Conservation (phyloP, 2,888 invertebrate species). For the Scrobipalpa costella region DNA sequence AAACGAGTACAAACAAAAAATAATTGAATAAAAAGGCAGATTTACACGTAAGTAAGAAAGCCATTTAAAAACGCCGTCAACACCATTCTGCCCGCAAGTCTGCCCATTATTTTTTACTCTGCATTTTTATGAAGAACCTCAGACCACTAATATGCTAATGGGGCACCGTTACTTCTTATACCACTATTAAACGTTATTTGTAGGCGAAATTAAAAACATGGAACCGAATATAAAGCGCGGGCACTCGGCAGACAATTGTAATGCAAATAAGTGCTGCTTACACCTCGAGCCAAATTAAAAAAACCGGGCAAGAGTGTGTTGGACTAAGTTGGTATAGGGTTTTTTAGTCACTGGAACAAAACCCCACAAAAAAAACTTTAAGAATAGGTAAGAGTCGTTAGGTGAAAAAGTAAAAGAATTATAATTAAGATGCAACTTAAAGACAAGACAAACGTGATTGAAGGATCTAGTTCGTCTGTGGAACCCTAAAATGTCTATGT, state of each 20-base stretch:
- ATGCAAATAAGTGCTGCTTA: constrained; percentile 59
- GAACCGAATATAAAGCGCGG: constrained; percentile 56
- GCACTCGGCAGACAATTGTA: constrained; percentile 65
- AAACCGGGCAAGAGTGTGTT: constrained; percentile 20
- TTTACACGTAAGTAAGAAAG: constrained; percentile 30
- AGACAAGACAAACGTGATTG: no score
- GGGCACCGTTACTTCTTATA: constrained; percentile 59
- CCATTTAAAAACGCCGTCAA: constrained; percentile 39
- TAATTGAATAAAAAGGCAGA: constrained; percentile 24
- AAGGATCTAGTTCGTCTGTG: no score
- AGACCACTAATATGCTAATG: constrained; percentile 69
- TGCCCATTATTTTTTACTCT: constrained; percentile 43
- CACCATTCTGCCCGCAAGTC: constrained; percentile 41
- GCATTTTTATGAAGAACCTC: constrained; percentile 54
- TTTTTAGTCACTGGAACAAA: neutral
- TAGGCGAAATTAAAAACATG: constrained; percentile 75
- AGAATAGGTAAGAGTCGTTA: no score
- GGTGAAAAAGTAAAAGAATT: no score
- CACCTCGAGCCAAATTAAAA: constrained; percentile 43
- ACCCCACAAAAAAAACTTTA: no score
- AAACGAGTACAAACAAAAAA: constrained; percentile 1
- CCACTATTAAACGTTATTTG: constrained; percentile 74
- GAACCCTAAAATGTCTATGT: no score
- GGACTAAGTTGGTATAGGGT: neutral
- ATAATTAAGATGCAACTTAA: no score